These are phyloP conservation scores for Nothobranchius furzeri DNA, from an alignment of 2,113 vertebrate species.

Conservation along the genomic window DNA sequence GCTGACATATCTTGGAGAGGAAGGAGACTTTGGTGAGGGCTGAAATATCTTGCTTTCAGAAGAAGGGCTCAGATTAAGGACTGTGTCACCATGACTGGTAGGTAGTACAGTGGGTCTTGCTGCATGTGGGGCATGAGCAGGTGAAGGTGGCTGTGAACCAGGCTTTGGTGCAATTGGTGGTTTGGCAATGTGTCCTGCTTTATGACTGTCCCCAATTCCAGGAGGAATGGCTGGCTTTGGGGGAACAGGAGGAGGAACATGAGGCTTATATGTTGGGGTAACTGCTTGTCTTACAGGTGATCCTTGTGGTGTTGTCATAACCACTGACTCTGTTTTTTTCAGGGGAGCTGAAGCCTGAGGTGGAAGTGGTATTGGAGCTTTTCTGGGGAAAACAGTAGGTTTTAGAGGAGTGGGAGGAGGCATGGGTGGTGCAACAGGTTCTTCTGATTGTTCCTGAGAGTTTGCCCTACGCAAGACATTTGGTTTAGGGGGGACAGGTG, in stretches of 20 bases:
- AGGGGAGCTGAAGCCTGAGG: constrained; percentile 65
- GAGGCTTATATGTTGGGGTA: constrained; percentile 76
- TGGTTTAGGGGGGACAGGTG: constrained; percentile 83
- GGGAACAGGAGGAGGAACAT: constrained; percentile 90
- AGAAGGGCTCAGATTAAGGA: constrained; percentile 88
- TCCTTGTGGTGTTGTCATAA: constrained; percentile 65
- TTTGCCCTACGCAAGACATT: constrained; percentile 81
- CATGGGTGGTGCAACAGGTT: constrained; percentile 82
- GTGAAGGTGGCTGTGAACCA: constrained; percentile 79
- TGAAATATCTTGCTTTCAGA: constrained; percentile 82
- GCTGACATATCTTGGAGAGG: constrained; percentile 86
- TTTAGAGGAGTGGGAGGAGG: constrained; percentile 90
- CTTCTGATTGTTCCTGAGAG: constrained; percentile 85
- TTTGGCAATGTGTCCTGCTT: constrained; percentile 82
- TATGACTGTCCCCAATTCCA: constrained; percentile 86
- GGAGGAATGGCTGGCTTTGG: constrained; percentile 91
- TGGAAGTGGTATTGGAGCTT: constrained; percentile 77
- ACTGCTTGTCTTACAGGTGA: constrained; percentile 71
- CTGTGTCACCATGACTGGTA: constrained; percentile 76
- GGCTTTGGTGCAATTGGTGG: constrained; percentile 93
- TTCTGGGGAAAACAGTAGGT: constrained; percentile 88
- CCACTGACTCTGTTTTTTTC: constrained; percentile 59
- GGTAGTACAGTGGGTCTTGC: constrained; percentile 81
- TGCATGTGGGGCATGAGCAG: constrained; percentile 74
- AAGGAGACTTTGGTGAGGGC: constrained; percentile 89